phyloP scores from a whole-genome alignment of 2,888 invertebrate species.

The Pecten maximus region DNA sequence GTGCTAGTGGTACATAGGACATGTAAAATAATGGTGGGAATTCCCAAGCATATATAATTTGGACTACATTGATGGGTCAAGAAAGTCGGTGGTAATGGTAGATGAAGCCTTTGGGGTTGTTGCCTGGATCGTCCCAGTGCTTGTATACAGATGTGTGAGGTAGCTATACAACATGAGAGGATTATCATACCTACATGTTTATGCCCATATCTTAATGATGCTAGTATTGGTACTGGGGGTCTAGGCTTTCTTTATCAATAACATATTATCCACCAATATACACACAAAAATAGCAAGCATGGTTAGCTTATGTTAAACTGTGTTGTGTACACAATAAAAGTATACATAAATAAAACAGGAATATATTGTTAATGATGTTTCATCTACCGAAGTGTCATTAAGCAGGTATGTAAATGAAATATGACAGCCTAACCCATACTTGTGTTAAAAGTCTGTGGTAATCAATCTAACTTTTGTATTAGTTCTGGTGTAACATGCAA shows the following conservation, averaged over 20 bases:
- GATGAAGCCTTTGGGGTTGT: neutral
- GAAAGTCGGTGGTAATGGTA: neutral
- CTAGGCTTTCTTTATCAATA: constrained; percentile 12
- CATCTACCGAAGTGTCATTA: neutral
- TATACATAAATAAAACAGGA: neutral
- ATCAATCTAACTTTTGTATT: neutral
- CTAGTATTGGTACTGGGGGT: constrained; percentile 4
- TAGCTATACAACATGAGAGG: neutral
- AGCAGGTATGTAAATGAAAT: neutral
- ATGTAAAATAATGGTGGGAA: neutral
- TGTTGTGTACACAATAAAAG: neutral
- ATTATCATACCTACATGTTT: constrained; percentile 4
- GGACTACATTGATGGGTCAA: neutral
- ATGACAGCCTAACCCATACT: neutral
- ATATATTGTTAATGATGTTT: neutral
- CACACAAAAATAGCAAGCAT: neutral
- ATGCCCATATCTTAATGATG: neutral
- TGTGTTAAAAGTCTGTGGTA: neutral
- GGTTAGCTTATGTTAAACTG: neutral
- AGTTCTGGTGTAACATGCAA: neutral
- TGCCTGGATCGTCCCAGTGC: neutral
- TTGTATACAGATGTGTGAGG: neutral
- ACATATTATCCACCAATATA: constrained; percentile 27
- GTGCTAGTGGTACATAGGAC: neutral
- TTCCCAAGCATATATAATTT: neutral